phyloP scores from a whole-genome alignment of 2,113 vertebrate genomes.

The Rhineura floridana region DNA sequence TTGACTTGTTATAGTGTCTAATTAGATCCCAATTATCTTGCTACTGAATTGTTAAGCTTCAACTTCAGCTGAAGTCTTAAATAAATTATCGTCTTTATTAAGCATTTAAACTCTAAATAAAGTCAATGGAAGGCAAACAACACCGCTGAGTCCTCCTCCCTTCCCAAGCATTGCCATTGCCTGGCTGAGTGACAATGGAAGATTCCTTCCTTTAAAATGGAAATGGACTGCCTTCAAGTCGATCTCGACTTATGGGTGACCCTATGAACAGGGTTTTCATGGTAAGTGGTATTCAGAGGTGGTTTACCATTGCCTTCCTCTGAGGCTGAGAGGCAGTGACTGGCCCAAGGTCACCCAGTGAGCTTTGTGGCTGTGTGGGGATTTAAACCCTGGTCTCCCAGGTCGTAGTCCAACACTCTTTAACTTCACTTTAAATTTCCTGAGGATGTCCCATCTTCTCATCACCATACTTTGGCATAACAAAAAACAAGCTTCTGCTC shows the following conservation, averaged over 20 bases:
- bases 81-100: conserved; percentile 20
- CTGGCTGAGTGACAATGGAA: background rate
- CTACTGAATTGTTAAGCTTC: background rate
- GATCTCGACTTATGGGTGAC: too few relatives aligned
- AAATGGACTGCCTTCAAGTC: too few relatives aligned
- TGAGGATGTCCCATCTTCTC: background rate
- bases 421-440: background rate
- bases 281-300: too few relatives aligned
- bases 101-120: conserved; percentile 6
- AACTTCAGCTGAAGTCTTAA: background rate
- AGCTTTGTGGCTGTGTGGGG: too few relatives aligned
- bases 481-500: too few relatives aligned
- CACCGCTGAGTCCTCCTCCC: background rate
- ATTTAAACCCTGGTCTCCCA: too few relatives aligned
- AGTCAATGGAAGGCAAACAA: background rate
- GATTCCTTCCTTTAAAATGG: too few relatives aligned
- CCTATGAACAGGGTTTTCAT: too few relatives aligned
- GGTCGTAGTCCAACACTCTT: background rate
- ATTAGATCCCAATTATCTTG: conserved; percentile 6
- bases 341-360: too few relatives aligned
- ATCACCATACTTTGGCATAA: too few relatives aligned
- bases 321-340: too few relatives aligned
- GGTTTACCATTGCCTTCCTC: too few relatives aligned
- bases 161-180: background rate
- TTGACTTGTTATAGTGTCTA: background rate